These are phyloP conservation scores for Penaeus japonicus DNA, from an alignment of 1,140 invertebrate genomes.

Conservation along the genomic window DNA sequence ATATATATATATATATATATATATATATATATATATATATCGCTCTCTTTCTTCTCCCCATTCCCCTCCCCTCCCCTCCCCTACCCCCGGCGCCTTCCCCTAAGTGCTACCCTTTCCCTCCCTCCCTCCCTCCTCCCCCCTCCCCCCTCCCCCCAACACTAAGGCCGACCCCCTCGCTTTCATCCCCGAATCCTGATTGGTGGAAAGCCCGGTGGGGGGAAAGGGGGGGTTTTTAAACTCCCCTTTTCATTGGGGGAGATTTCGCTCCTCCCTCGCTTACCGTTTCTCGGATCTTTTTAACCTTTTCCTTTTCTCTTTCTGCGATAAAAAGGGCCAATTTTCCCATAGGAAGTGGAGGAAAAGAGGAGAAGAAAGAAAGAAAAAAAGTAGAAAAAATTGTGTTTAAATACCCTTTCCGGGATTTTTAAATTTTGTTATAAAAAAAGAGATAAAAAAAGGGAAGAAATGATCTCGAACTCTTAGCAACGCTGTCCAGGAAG, in stretches of 20 bases:
- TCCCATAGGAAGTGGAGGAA: slow-evolving; percentile 15
- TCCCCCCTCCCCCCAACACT: neutral
- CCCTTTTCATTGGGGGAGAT: neutral
- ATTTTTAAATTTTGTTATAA: too few relatives aligned
- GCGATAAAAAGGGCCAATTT: neutral
- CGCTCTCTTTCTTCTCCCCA: too few relatives aligned
- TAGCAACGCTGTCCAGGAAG: too few relatives aligned
- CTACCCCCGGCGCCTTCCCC: slow-evolving; percentile 21
- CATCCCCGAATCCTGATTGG: slow-evolving; percentile 34
- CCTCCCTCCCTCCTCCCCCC: neutral
- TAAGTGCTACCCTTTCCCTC: too few relatives aligned
- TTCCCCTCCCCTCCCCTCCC: neutral
- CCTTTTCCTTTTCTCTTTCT: neutral
- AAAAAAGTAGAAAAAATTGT: neutral
- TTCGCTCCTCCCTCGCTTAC: neutral
- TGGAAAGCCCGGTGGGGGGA: slow-evolving; percentile 1
- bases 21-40: too few relatives aligned
- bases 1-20: too few relatives aligned
- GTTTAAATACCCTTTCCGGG: slow-evolving; percentile 13
- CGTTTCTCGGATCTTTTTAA: neutral
- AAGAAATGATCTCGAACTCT: too few relatives aligned
- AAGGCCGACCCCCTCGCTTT: neutral
- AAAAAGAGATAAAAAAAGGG: too few relatives aligned
- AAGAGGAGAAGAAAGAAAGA: neutral
- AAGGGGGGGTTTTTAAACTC: neutral